phyloP scores from a whole-genome alignment of 2,797 vertebrate genomes.

The Meriones psammophilus region DNA sequence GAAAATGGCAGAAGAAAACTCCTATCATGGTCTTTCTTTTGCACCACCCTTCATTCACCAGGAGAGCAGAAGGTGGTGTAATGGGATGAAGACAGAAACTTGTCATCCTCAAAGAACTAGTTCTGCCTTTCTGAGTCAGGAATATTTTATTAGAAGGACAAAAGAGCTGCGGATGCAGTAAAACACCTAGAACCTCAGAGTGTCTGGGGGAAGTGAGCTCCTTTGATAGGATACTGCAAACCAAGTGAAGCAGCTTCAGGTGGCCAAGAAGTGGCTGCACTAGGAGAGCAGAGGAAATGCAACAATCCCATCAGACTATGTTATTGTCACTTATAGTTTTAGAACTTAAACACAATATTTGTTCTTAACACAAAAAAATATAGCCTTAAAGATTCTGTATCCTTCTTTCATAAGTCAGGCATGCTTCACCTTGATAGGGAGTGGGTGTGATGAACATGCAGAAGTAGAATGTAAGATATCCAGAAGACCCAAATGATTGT shows the following conservation, averaged over 20 bases:
- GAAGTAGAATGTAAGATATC: not conserved
- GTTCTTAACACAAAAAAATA: not conserved
- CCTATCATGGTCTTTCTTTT: not conserved
- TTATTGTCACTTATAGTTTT: not conserved
- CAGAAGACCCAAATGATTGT: not conserved
- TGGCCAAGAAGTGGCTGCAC: not conserved
- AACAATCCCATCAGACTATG: not conserved
- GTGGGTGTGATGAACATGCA: not conserved
- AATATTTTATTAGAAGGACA: not conserved
- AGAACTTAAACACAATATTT: constrained; percentile 15
- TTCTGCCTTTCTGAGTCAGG: not conserved
- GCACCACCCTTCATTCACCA: not conserved
- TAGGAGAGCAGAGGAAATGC: not conserved
- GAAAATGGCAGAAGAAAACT: not conserved
- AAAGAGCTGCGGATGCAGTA: not conserved
- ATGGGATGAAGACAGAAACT: not conserved
- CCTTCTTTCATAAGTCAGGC: not conserved
- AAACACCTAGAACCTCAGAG: not conserved
- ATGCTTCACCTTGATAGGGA: not conserved
- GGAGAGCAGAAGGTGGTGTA: not conserved
- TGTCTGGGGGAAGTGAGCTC: not conserved
- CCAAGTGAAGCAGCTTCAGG: not conserved
- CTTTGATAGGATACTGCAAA: not conserved
- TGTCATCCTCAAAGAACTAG: not conserved
- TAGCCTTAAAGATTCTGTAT: not conserved